Percentiles rank a stretch among this genome's conserved stretches.
Evolutionary conservation across 1,140 invertebrate species (phyloP).

Genomic region (Spodoptera litura): DNA sequence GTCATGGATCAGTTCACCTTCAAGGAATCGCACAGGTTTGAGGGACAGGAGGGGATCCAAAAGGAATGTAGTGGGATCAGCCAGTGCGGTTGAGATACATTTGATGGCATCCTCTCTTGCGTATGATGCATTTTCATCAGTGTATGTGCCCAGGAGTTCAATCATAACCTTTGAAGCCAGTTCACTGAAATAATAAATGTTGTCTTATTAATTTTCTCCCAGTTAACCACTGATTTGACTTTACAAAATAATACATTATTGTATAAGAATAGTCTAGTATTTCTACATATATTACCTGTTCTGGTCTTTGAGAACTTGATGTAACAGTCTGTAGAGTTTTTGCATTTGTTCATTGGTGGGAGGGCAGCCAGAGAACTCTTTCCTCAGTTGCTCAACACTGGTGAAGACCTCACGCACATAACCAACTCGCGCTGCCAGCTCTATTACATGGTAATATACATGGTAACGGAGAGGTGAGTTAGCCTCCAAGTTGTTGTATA

Average conservation of each 20-base stretch:
- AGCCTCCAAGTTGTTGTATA: slow-evolving; percentile 96
- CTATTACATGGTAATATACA: slow-evolving; percentile 96
- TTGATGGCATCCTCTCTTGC: slow-evolving; percentile 98
- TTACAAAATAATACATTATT: too few relatives aligned
- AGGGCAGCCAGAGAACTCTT: slow-evolving; percentile 93
- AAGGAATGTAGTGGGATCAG: slow-evolving; percentile 97
- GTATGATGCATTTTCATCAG: slow-evolving; percentile 97
- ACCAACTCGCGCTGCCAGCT: slow-evolving; percentile 95
- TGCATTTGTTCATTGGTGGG: slow-evolving; percentile 97
- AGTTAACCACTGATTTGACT: not conserved
- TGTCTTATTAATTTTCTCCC: slow-evolving; percentile 5
- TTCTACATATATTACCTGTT: slow-evolving; percentile 72
- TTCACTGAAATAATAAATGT: slow-evolving; percentile 88
- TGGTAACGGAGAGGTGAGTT: slow-evolving; percentile 95
- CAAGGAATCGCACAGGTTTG: slow-evolving; percentile 98
- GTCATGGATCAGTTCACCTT: slow-evolving; percentile 98
- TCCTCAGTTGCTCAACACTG: slow-evolving; percentile 93
- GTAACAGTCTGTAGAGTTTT: slow-evolving; percentile 94
- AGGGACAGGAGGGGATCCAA: slow-evolving; percentile 96
- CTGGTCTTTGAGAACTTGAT: slow-evolving; percentile 92
- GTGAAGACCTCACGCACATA: slow-evolving; percentile 93
- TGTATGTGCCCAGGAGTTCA: slow-evolving; percentile 97
- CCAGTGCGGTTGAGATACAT: slow-evolving; percentile 97
- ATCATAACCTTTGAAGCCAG: slow-evolving; percentile 98
- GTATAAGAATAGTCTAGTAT: too few relatives aligned